phyloP scores from a whole-genome alignment of 2,888 invertebrate species.

The Eupeodes latifasciatus region DNA sequence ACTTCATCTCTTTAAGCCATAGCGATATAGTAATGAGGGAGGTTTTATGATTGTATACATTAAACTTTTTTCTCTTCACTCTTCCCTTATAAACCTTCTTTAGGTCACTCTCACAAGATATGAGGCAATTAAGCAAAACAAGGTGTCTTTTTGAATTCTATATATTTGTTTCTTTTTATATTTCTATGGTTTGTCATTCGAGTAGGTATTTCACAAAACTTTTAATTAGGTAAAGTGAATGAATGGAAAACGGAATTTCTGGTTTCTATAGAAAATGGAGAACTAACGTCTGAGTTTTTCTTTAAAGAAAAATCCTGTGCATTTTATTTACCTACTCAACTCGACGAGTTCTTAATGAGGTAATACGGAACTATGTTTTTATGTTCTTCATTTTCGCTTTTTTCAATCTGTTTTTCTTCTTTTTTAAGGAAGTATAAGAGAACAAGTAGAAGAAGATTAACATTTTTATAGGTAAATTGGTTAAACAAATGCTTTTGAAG shows the following conservation, averaged over 20 bases:
- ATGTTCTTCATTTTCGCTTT: not conserved
- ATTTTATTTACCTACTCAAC: slow-evolving; percentile 51
- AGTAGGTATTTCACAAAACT: slow-evolving; percentile 51
- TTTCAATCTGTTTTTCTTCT: not conserved
- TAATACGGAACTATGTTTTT: slow-evolving; percentile 37
- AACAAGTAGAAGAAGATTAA: too few species aligned
- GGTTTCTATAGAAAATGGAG: slow-evolving; percentile 41
- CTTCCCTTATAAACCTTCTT: not conserved
- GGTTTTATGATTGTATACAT: not conserved
- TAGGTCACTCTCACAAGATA: slow-evolving; percentile 52
- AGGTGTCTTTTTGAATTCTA: slow-evolving; percentile 34
- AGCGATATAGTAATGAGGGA: too few species aligned
- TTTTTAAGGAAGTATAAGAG: not conserved
- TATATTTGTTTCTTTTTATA: slow-evolving; percentile 12
- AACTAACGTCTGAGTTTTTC: not conserved
- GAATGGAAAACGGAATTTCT: slow-evolving; percentile 67
- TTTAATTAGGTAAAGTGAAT: slow-evolving; percentile 71
- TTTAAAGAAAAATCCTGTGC: slow-evolving; percentile 17
- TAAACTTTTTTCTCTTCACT: not conserved
- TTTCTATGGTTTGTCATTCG: slow-evolving; percentile 44
- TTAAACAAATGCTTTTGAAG: not conserved
- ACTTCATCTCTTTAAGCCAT: not conserved
- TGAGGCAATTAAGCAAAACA: slow-evolving; percentile 43
- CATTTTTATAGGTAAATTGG: too few species aligned
- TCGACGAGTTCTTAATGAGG: slow-evolving; percentile 53